Base-by-base conservation (phyloP, 2,797 vertebrate genomes). In the Spinus olivaceus region DNA sequence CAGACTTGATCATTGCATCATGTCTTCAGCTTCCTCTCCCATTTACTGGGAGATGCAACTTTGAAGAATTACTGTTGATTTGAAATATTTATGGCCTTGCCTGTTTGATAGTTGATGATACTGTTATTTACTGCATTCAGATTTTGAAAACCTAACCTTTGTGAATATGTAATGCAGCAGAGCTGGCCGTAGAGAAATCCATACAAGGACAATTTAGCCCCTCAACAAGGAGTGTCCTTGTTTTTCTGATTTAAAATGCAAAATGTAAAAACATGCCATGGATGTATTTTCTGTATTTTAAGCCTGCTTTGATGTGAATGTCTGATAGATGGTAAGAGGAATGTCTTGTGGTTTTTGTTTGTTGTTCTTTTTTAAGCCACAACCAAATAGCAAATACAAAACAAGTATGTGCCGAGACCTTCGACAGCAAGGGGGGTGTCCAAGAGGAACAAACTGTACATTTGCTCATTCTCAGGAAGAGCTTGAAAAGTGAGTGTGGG, bases 381-480 rank as follows among this genome's bases (percentile, higher is more conserved):
- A 99, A 95, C 98, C 99, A 81, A 99, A 99, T 97, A 99, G 98
- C 98, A 99, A 99, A 96, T 99, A 99, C 69, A 99, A 99, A 98
- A 99, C 99, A 91, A 99, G 99, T 94, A 99, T 99, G 99, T 99
- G 99, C 96, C 97, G 99, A 96, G 99, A 99, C 97, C 98, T 99
- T 70, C 98, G 99, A 93, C 99, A 99, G 94, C 99, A 99, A 97
- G 99, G 99, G 13, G 99, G 99, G 35, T 99, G 99, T 93, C 99
- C 99, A 18, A 96, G 99, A 96, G 99, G 99, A 98, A 98, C 98
- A 96, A 99, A 98, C 97, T 99, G 99, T 96, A 99, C 99, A 11
- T 99, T 99, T 96, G 99, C 99, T 91, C 99, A 99, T 98, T 99
- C 99, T 57, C 99, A 99, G 97, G 99, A 99, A 79, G 99, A 99